These are phyloP conservation scores for Opisthocomus hoazin DNA, from an alignment of 2,113 vertebrate genomes.

Conservation along the genomic window DNA sequence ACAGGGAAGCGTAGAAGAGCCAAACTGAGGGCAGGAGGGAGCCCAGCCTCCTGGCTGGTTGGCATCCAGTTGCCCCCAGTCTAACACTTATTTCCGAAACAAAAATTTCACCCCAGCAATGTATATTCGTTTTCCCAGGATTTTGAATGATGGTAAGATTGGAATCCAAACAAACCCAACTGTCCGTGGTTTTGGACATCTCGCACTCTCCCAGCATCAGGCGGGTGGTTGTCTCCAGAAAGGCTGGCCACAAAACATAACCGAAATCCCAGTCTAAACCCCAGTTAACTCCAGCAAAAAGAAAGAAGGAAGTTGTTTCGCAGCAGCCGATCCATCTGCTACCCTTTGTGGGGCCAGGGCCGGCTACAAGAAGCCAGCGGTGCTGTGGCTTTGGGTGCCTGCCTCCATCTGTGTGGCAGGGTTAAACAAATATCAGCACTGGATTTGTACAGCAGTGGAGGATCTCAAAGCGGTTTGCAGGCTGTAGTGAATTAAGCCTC, in stretches of 20 bases:
- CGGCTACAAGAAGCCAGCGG: background rate
- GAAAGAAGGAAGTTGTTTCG: background rate
- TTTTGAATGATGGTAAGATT: background rate
- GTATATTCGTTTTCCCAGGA: background rate
- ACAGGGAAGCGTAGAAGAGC: background rate
- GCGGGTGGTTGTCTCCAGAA: conserved; percentile 53
- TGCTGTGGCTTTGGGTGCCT: conserved; percentile 22
- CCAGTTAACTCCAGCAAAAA: background rate
- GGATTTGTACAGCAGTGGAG: background rate
- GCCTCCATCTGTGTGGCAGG: background rate
- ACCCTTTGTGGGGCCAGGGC: background rate
- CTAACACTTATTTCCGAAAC: background rate
- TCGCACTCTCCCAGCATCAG: background rate
- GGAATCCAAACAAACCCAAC: conserved; percentile 17
- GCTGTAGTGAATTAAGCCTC: background rate
- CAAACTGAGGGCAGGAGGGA: background rate
- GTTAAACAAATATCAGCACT: background rate
- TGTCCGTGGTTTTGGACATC: conserved; percentile 7
- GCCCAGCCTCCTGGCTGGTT: background rate
- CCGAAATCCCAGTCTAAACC: conserved; percentile 29
- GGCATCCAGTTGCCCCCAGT: background rate
- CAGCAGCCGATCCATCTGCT: background rate
- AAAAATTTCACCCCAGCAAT: background rate
- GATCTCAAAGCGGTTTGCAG: background rate
- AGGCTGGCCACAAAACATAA: conserved; percentile 48